Evolutionary conservation across 1,140 invertebrate genomes (phyloP), one percentile per base, ranked within the genome.

Genomic region (Maconellicoccus hirsutus): DNA sequence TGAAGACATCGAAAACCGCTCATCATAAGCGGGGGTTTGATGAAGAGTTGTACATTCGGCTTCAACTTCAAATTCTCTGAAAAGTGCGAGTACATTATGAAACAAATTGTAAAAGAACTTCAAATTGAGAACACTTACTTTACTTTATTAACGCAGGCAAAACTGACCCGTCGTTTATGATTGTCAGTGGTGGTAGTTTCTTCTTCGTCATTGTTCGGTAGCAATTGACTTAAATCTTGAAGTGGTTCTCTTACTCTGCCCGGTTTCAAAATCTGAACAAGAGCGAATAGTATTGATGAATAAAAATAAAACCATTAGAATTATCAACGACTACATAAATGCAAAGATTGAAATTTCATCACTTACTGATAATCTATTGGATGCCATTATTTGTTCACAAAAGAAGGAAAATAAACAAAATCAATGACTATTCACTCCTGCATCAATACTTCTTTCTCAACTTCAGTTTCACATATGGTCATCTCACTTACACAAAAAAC

Each of bases 121-220:
- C 22, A 4, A 6, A 66, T 10, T 16, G 22, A 4, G 22, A 16
- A 6, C 8, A 66, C 22, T 66, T 66, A 66, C 61, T 66, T 66
- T 23, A 66, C 22, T 66, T 66, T 66, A 25, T 66, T 66, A 2
- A 66, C 25, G 25, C 22, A 66, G 10, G 61, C 61, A 26, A 66
- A 66, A 66, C 61, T 66, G 16, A 66, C 61, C 3, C 61, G 21
- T 23, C 61, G 61, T 25, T 26, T 23, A 14, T 66, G 61, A 66
- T 10, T 26, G 21, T 66, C 61, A 6, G 61, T 66, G 10, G 25
- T 66, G 8, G 61, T 66, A 19, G 61, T 66, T 66, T 66, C 61
- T 66, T 66, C 61, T 23, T 66, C 61, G 25, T 66, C 61, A 16
- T 66, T 66, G 25, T 66, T 66, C 2, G 61, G 61, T 23, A 66